Percentiles rank a stretch among this genome's conserved stretches.
Evolutionary conservation across 2,797 vertebrate genomes (phyloP).

Genomic region (Alauda arvensis): DNA sequence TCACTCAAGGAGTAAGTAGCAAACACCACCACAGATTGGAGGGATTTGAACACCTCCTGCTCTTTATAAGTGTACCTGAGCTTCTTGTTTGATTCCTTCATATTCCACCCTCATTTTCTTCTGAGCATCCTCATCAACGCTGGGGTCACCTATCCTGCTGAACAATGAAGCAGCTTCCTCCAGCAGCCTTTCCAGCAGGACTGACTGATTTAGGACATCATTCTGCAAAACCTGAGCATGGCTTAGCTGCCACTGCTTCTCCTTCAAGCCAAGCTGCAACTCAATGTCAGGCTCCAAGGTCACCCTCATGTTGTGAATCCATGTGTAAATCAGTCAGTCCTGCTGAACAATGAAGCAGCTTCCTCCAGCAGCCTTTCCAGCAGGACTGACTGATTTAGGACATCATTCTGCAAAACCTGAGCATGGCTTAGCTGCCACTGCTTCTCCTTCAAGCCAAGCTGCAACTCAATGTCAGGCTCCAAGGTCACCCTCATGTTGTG

Average conservation of each 20-base stretch:
- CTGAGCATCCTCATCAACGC: conserved; percentile 80
- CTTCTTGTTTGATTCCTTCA: conserved; percentile 73
- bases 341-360: conserved; percentile 78
- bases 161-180: conserved; percentile 85
- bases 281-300: conserved; percentile 79
- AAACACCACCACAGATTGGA: not conserved
- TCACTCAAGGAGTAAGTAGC: not conserved
- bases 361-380: conserved; percentile 90
- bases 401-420: conserved; percentile 78
- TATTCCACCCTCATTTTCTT: conserved; percentile 82
- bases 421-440: conserved; percentile 89
- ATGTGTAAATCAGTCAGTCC: conserved; percentile 82
- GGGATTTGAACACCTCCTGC: not conserved
- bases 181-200: conserved; percentile 84
- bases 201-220: conserved; percentile 77
- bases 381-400: conserved; percentile 77
- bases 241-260: conserved; percentile 92
- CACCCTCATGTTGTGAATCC: conserved; percentile 81
- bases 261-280: conserved; percentile 85
- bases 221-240: conserved; percentile 82
- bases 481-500: conserved; percentile 75
- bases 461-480: conserved; percentile 81
- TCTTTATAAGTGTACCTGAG: conserved; percentile 74
- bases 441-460: conserved; percentile 89
- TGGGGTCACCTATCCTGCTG: conserved; percentile 86